Evolutionary conservation across 2,888 invertebrate genomes (phyloP).

Genomic region (Phania funesta): DNA sequence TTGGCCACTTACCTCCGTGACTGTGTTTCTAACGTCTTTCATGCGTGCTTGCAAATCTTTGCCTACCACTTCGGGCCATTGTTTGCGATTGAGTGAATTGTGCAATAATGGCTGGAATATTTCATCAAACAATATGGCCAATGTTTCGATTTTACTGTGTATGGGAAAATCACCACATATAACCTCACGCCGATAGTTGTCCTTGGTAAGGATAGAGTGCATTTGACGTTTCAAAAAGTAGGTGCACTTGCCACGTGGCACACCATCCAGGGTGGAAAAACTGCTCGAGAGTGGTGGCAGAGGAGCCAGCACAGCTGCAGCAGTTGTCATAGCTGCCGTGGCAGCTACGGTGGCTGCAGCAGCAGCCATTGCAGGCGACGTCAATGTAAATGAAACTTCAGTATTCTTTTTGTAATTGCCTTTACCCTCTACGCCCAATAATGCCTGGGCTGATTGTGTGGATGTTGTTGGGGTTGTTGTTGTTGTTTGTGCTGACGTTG

Average conservation of each 20-base stretch:
- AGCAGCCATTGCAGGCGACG: constrained; percentile 45
- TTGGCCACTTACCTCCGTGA: constrained; percentile 75
- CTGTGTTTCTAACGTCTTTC: constrained; percentile 82
- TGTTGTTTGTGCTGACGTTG: constrained; percentile 38
- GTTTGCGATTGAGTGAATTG: constrained; percentile 85
- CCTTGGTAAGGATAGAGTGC: constrained; percentile 73
- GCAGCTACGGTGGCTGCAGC: constrained; percentile 66
- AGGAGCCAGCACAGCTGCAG: constrained; percentile 72
- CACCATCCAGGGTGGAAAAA: constrained; percentile 77
- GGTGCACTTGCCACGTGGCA: constrained; percentile 80
- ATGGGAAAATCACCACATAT: constrained; percentile 88
- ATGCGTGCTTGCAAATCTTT: constrained; percentile 87
- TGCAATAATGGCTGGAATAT: constrained; percentile 87
- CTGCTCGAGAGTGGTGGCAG: constrained; percentile 77
- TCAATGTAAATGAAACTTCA: constrained; percentile 52
- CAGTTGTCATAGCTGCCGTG: constrained; percentile 70
- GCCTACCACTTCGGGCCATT: constrained; percentile 87
- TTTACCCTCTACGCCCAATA: background rate
- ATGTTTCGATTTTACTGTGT: constrained; percentile 85
- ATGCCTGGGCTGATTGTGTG: background rate
- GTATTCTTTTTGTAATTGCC: constrained; percentile 28
- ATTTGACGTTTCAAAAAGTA: constrained; percentile 81
- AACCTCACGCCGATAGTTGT: constrained; percentile 80
- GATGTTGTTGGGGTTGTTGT: background rate
- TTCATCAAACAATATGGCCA: constrained; percentile 86